These are phyloP conservation scores for Actenoides lindsayi DNA, from an alignment of 2,113 vertebrate species.

Conservation along the genomic window DNA sequence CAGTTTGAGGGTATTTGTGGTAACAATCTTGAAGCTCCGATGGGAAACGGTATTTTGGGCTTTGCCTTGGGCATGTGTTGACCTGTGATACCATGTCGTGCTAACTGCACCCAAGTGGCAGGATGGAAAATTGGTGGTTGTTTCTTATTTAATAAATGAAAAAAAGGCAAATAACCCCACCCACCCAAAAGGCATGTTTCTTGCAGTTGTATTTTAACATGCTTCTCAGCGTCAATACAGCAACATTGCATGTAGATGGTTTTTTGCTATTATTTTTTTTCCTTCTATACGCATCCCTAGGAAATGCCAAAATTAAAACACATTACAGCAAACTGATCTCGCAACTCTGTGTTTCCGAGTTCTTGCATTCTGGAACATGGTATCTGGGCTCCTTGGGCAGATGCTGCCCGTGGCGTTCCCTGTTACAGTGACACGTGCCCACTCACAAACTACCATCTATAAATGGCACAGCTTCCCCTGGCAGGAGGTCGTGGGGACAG, in stretches of 20 bases:
- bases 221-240: not conserved
- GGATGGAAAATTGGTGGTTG: not conserved
- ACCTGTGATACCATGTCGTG: not conserved
- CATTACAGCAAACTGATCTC: not conserved
- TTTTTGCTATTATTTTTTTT: not conserved
- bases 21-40: not conserved
- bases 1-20: not conserved
- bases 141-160: not conserved
- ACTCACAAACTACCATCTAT: not conserved
- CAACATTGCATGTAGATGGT: not conserved
- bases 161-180: not conserved
- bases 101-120: not conserved
- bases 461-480: not conserved
- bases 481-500: accelerated
- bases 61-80: not conserved
- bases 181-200: not conserved
- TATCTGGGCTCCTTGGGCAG: not conserved
- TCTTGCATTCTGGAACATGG: not conserved
- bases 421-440: not conserved
- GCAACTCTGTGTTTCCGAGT: accelerated
- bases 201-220: not conserved
- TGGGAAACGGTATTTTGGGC: not conserved
- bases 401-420: not conserved
- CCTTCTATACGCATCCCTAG: not conserved
- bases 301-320: not conserved